phyloP scores from a whole-genome alignment of 2,113 vertebrate genomes.

The Lophotis ruficrista region DNA sequence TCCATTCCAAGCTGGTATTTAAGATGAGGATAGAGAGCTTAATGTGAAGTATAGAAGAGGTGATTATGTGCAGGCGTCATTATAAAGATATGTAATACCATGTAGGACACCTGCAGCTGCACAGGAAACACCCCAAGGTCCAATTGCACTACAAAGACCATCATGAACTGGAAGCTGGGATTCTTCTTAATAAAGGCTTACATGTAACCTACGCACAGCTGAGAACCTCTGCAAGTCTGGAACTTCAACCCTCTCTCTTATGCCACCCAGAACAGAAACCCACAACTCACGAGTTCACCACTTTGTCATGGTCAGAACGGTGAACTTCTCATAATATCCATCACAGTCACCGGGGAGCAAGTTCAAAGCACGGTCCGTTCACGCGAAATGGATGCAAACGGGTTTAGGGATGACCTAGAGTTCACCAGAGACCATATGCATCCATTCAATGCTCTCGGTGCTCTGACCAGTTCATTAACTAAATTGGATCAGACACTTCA shows the following conservation, averaged over 20 bases:
- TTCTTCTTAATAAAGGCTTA: background rate
- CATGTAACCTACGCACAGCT: background rate
- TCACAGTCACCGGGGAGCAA: background rate
- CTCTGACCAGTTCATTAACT: background rate
- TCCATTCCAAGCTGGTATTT: background rate
- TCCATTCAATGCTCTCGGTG: accelerated
- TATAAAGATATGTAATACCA: background rate
- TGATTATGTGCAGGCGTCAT: background rate
- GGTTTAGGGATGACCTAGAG: background rate
- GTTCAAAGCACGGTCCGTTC: background rate
- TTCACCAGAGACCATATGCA: background rate
- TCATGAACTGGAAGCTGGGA: background rate
- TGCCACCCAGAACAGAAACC: background rate
- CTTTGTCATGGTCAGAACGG: background rate
- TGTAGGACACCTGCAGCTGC: too few species aligned
- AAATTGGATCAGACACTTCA: background rate
- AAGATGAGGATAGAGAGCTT: background rate
- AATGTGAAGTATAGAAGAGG: background rate
- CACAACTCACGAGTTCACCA: background rate
- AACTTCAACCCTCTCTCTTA: background rate
- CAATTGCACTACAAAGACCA: background rate
- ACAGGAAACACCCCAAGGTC: background rate
- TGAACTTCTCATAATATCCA: background rate
- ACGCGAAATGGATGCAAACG: background rate
- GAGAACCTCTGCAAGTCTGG: background rate